A percentile compares a stretch with the other conserved stretches of the same genome.
Evolutionary conservation across 2,888 invertebrate species (phyloP).

Genomic region (Agriopis leucophaearia): DNA sequence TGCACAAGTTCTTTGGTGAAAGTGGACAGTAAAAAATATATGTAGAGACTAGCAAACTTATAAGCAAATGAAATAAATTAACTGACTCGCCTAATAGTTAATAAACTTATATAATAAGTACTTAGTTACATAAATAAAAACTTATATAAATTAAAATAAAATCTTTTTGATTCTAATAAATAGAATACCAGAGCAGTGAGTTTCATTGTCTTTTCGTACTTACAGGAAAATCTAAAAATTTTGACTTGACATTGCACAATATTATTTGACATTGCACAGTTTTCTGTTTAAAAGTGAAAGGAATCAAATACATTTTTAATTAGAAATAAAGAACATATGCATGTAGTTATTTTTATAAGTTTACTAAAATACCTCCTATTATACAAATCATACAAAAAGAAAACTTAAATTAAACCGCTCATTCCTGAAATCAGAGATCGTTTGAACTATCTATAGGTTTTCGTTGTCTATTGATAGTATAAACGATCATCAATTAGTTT

Average conservation of each 20-base stretch:
- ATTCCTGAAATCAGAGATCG: too few species aligned
- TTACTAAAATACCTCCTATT: neutral
- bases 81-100: neutral
- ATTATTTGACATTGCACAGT: neutral
- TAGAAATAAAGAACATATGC: too few species aligned
- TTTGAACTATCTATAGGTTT: too few species aligned
- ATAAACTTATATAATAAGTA: neutral
- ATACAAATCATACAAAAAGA: constrained; percentile 68
- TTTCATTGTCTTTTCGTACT: neutral
- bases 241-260: constrained; percentile 1
- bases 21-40: constrained; percentile 2
- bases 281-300: neutral
- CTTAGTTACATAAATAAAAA: constrained; percentile 5
- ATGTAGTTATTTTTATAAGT: too few species aligned
- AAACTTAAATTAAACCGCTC: constrained; percentile 60
- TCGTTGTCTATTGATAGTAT: too few species aligned
- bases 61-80: constrained; percentile 4
- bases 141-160: neutral
- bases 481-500: too few species aligned
- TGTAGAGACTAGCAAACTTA: constrained; percentile 27
- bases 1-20: constrained; percentile 48
- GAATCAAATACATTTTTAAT: neutral
- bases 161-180: constrained; percentile 7
- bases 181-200: neutral
- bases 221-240: neutral